phyloP scores from a whole-genome alignment of 2,888 invertebrate species.

The Sialis lutaria region DNA sequence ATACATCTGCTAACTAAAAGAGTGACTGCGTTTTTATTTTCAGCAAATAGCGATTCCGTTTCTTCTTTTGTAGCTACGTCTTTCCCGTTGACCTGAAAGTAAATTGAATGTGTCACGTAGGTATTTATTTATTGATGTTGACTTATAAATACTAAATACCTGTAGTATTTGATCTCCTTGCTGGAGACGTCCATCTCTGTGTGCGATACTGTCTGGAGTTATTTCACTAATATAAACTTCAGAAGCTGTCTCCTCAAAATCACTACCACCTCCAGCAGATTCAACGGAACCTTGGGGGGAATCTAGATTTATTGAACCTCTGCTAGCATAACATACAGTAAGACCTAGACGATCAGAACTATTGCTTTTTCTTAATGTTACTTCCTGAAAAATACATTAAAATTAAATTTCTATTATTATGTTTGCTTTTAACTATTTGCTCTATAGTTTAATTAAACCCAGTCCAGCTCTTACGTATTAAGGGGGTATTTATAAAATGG shows the following conservation, averaged over 20 bases:
- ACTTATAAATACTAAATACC: conserved; percentile 18
- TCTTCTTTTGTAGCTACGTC: conserved; percentile 40
- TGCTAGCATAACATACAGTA: conserved; percentile 47
- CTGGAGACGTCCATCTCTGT: conserved; percentile 36
- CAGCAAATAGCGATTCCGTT: conserved; percentile 40
- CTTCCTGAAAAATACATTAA: conserved; percentile 31
- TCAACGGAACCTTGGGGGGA: conserved; percentile 30
- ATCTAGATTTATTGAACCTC: conserved; percentile 30
- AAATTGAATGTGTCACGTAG: too few species aligned
- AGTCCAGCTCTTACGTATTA: too few species aligned
- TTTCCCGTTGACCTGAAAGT: conserved; percentile 33
- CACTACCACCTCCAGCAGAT: conserved; percentile 10
- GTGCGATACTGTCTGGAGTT: conserved; percentile 37
- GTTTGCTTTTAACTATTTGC: background rate
- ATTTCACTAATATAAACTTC: conserved; percentile 54
- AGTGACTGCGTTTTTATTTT: conserved; percentile 36
- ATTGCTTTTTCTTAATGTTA: conserved; percentile 37
- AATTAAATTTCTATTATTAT: too few species aligned
- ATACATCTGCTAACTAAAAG: conserved; percentile 40
- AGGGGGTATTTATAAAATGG: too few species aligned
- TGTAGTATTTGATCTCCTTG: conserved; percentile 45
- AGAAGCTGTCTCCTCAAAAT: conserved; percentile 15
- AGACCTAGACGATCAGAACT: conserved; percentile 45
- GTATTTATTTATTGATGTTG: background rate
- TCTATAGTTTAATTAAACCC: too few species aligned